phyloP scores from a whole-genome alignment of 2,113 vertebrate genomes.

The Meriones unguiculatus region DNA sequence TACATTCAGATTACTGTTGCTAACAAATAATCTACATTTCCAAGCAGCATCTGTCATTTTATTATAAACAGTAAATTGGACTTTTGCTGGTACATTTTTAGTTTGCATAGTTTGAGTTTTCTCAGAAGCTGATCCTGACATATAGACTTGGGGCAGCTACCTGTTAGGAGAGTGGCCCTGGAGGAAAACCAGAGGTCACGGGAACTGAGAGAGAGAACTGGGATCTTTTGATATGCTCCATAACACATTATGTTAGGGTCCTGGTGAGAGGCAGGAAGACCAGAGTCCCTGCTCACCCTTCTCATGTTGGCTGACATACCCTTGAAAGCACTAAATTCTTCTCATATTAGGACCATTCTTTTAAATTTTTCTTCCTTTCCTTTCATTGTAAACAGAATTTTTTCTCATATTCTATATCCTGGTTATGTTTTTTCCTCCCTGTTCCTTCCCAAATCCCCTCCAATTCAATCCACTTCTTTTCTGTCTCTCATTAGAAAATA shows the following conservation, averaged over 20 bases:
- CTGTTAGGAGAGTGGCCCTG: background rate
- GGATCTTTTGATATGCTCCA: background rate
- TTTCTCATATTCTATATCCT: background rate
- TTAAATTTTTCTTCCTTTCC: background rate
- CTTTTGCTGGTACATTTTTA: background rate
- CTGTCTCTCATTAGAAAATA: background rate
- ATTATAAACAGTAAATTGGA: background rate
- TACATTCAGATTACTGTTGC: background rate
- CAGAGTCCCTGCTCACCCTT: background rate
- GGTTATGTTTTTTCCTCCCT: background rate
- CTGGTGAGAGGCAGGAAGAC: background rate
- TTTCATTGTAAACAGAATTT: background rate
- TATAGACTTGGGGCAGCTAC: background rate
- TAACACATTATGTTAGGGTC: background rate
- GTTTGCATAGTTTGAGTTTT: background rate
- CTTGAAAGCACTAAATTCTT: background rate
- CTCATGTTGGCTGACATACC: background rate
- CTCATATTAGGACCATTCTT: slow-evolving; percentile 10
- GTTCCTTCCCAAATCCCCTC: background rate
- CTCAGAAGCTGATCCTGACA: background rate
- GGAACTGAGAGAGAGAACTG: background rate
- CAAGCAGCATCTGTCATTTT: background rate
- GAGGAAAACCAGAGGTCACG: background rate
- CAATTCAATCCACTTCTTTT: background rate
- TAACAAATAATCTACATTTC: background rate